Evolutionary conservation across 1,140 invertebrate genomes (phyloP).

Genomic region (Eriocheir sinensis): DNA sequence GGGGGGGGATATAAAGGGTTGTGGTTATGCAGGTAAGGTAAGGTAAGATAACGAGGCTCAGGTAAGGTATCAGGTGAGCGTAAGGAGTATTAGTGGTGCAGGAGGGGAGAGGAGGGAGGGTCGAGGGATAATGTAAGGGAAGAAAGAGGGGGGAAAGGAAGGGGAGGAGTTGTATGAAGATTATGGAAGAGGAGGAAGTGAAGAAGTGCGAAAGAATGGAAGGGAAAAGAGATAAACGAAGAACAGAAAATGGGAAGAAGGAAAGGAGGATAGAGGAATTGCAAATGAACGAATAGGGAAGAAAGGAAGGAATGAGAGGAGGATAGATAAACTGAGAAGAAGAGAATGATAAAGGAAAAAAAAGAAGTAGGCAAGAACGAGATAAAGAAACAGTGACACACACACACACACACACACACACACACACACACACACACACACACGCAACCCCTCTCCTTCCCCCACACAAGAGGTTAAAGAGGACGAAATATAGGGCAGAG

Average conservation of each 20-base stretch:
- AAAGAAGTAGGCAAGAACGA: not conserved
- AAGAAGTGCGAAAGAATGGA: not conserved
- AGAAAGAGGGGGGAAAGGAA: conserved; percentile 9
- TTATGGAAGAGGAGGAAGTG: not conserved
- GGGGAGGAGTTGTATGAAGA: not conserved
- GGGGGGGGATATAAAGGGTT: not conserved
- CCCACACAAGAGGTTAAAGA: not conserved
- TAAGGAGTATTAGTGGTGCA: not conserved
- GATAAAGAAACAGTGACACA: too few relatives aligned
- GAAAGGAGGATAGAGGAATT: not conserved
- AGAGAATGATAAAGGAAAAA: not conserved
- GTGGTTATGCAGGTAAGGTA: not conserved
- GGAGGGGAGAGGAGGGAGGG: not conserved
- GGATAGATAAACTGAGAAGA: not conserved
- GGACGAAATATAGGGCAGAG: not conserved
- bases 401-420: too few relatives aligned
- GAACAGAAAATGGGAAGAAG: not conserved
- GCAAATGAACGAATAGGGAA: not conserved
- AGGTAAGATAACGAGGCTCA: not conserved
- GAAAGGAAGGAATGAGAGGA: not conserved
- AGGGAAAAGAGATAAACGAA: not conserved
- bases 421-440: too few relatives aligned
- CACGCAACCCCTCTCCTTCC: too few relatives aligned
- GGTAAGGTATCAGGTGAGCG: not conserved
- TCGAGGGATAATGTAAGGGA: not conserved